Evolutionary conservation across 2,797 vertebrate species (phyloP), one percentile per base, ranked within the genome.

Genomic region (Eulemur albifrons): DNA sequence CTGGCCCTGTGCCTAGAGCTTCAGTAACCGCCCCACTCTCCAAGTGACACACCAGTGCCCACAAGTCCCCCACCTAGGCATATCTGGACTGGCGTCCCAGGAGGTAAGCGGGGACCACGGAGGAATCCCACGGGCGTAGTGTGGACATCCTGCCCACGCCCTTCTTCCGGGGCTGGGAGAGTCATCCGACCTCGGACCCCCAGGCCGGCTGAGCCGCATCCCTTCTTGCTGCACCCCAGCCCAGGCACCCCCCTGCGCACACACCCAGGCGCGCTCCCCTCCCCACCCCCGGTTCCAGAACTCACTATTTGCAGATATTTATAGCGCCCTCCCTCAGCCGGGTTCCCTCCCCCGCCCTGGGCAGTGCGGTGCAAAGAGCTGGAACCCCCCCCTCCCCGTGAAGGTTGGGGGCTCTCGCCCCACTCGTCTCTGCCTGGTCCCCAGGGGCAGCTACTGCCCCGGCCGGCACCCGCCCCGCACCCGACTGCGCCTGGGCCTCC

Each of bases 401-500:
- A 80, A 23, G 83, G 45, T 4, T 10, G 43, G 40, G 84, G 85
- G 45, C 61, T 79, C 77, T 70, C 93, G 96, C 86, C 91, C 94
- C 86, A 96, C 92, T 13, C 79, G 52, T 88, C 4, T 97, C 80
- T 79, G 95, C 97, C 94, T 57, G 93, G 96, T 97, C 96, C 97
- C 97, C 98, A 96, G 72, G 9, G 79, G 90, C 96, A 95, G 94
- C 98, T 97, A 95, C 98, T 93, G 97, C 89, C 97, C 98, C 96
- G 96, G 98, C 97, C 59, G 92, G 65, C 91, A 94, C 94, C 93
- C 96, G 73, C 95, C 92, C 97, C 73, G 48, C 98, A 96, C 97
- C 97, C 57, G 92, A 97, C 95, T 75, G 97, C 97, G 97, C 96
- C 98, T 89, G 97, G 98, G 98, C 98, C 97, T 96, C 90, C 7